A percentile compares a stretch with the other conserved stretches of the same genome.
These are phyloP conservation scores for Numenius phaeopus DNA, from an alignment of 2,797 vertebrate species.

Conservation along the genomic window DNA sequence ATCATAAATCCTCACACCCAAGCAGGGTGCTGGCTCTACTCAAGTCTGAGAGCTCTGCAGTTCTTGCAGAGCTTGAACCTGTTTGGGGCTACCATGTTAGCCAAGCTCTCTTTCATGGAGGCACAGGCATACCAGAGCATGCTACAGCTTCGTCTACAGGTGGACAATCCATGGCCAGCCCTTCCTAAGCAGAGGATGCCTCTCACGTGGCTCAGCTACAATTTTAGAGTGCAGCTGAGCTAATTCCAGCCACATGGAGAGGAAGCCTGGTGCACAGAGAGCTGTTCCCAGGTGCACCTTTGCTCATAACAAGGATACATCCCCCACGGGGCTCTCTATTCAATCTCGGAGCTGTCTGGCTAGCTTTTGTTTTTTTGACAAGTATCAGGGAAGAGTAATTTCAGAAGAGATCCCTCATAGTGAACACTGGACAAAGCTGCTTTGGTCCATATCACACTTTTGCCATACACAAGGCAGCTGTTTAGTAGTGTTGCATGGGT, in stretches of 20 bases:
- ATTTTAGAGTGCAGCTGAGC: background rate
- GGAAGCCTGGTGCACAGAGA: background rate
- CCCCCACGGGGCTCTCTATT: background rate
- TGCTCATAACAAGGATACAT: background rate
- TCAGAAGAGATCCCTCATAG: background rate
- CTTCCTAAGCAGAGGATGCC: background rate
- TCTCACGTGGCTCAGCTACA: background rate
- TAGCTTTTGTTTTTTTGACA: background rate
- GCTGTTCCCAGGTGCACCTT: background rate
- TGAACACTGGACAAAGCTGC: background rate
- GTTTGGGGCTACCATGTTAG: background rate
- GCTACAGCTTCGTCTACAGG: background rate
- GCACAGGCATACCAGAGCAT: background rate
- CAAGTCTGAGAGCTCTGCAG: background rate
- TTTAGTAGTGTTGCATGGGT: background rate
- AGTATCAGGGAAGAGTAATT: background rate
- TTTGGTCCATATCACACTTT: background rate
- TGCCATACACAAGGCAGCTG: background rate
- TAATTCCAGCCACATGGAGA: background rate
- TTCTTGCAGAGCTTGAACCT: background rate
- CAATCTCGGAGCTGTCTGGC: background rate
- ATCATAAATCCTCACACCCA: background rate
- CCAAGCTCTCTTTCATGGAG: background rate
- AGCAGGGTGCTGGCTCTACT: background rate
- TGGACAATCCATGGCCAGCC: accelerated